Base-by-base conservation (phyloP, 2,888 invertebrate species). In the Allacma fusca region DNA sequence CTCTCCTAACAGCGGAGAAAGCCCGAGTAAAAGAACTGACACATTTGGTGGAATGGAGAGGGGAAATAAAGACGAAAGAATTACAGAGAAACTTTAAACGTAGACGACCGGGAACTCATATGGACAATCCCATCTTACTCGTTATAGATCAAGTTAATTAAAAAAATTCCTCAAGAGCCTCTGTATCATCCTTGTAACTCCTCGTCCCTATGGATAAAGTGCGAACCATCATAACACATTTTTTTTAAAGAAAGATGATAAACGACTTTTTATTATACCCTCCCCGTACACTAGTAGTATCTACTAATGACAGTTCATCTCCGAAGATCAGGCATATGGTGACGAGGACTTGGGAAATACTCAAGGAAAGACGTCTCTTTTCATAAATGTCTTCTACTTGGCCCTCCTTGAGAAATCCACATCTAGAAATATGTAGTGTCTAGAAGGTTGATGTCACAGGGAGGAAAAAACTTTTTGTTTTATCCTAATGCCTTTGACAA, bases 401-500 rank as follows among this genome's bases (percentile, higher is more conserved):
- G n/a, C n/a, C 5, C 34, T 34, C 34, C 34, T 7, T 34, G 34
- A 34, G 5, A 34, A 34, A 9, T 34, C 34, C 34, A 4, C 34
- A 34, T 34, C 34, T 34, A 4, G 4, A 34, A 7, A 34, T 9
- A 34, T 34, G 34, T 34, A 7, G 4, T 34, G 5, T 9, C 34
- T 34, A 34, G 4, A 50, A 50, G 16, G 50, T 50, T 13, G 7
- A 40, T 40, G 7, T 40, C 19, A 50, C 5, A 50, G 19, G n/a
- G 2, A 13, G 2, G 50, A 50, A 50, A 50, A 50, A 2, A 9
- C 16, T 50, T 50, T 50, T 16, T 50, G 50, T 50, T 50, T 50
- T n/a, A 50, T 50, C 50, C n/a, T 50, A 50, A 50, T 50, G 50
- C 50, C 16, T 50, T 50, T 50, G 50, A 50, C 50, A 50, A 50